Conservation (phyloP, 1,140 invertebrate genomes). For the Trachelipus rathkii region DNA sequence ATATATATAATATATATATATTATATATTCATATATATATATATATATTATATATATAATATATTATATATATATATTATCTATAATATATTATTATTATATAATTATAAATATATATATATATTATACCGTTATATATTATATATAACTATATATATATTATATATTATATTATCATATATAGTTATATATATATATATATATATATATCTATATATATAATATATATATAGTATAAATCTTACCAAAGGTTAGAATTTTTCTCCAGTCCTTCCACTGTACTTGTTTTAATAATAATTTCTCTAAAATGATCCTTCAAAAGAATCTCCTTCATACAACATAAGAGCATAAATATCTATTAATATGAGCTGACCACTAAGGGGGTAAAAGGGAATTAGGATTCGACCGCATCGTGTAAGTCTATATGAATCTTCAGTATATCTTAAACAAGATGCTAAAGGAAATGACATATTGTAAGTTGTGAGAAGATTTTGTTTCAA, state of each 20-base stretch:
- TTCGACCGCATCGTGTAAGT: no score
- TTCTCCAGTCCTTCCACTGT: conserved; percentile 56
- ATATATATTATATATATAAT: no score
- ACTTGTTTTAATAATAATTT: conserved; percentile 60
- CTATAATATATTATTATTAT: conserved; percentile 47
- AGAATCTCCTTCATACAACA: conserved; percentile 58
- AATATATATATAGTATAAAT: background rate
- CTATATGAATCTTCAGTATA: background rate
- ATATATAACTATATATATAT: no score
- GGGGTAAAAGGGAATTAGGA: background rate
- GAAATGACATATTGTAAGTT: conserved; percentile 59
- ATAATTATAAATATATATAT: no score
- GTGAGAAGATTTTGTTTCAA: conserved; percentile 54
- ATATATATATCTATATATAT: conserved; percentile 45
- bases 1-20: no score
- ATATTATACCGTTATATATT: no score
- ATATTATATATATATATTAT: no score
- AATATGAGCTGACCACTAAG: conserved; percentile 46
- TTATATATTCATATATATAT: no score
- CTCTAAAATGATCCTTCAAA: conserved; percentile 59
- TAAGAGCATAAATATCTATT: conserved; percentile 65
- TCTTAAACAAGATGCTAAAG: conserved; percentile 54
- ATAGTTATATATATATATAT: no score
- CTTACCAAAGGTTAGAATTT: conserved; percentile 60
- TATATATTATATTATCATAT: no score